Evolutionary conservation across 2,888 invertebrate genomes (phyloP), one percentile per base, ranked within the genome.

Genomic region (Drosophila kanekoi): DNA sequence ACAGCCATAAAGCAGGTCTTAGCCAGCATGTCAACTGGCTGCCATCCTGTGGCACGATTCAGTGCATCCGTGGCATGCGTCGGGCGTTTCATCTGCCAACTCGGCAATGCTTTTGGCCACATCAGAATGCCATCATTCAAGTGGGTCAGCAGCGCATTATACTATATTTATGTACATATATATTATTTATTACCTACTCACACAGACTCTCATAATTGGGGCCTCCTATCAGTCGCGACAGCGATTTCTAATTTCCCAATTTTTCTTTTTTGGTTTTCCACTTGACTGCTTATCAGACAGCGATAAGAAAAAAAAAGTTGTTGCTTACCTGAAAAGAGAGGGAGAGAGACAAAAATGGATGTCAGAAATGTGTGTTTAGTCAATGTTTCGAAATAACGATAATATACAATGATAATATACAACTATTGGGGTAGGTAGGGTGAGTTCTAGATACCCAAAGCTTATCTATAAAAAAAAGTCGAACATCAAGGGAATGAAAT

Each of bases 41-140:
- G 32, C 13, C 40, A 16, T 44, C 28, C 28, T 57, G 60, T 48
- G 41, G 60, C 43, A 53, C 32, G 53, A 58, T 16, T 41, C 53
- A 53, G 14, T 32, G 76, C 79, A 81, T 66, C 63, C 45, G 51
- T 63, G 84, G 81, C 81, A 84, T 79, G 74, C 76, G 84, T 68
- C 81, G 59, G 70, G 62, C 63, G 59, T 70, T 79, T 73, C 73
- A 77, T 69, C 81, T 66, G 68, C 77, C 84, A 81, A 73, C 33
- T 53, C 8, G 28, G 28, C 28, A 8, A 20, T 1, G 10, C 33
- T 20, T n/a, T 37, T 61, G 64, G 53, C 56, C 61, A 23, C 2
- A 1, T 23, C 23, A 8, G 2, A 23, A 23, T 28, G 8, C 28
- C 28, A 28, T 28, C 28, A 59, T 63, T 53, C 71, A 79, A 82